phyloP scores from a whole-genome alignment of 1,140 invertebrate species.

The Pteromalus puparum region DNA sequence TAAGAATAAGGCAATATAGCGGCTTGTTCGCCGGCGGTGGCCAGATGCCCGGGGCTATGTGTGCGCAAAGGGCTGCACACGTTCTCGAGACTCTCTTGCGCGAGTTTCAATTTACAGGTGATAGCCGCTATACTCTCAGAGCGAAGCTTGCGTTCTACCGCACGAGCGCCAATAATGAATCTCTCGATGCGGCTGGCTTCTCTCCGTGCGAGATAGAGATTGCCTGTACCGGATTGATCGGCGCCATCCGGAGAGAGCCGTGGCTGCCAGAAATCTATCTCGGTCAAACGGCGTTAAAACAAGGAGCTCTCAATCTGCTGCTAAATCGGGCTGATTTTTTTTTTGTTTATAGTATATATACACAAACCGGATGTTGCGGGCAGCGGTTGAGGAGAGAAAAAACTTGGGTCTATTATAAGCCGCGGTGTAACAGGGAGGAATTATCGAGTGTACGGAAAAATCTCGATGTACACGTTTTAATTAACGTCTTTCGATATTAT shows the following conservation, averaged over 20 bases:
- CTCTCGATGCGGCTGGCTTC: constrained; percentile 30
- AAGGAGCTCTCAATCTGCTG: constrained; percentile 30
- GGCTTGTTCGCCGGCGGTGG: background rate
- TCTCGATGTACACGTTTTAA: constrained; percentile 34
- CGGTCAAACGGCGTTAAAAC: constrained; percentile 53
- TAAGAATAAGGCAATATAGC: constrained; percentile 50
- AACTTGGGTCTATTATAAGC: no score
- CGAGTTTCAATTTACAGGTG: constrained; percentile 47
- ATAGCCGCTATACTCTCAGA: background rate
- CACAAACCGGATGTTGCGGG: no score
- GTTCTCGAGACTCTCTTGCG: background rate
- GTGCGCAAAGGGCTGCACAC: no score
- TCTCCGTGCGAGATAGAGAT: constrained; percentile 13
- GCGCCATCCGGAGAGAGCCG: constrained; percentile 42
- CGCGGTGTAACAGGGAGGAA: background rate
- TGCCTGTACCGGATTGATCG: constrained; percentile 44
- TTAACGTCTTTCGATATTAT: constrained; percentile 25
- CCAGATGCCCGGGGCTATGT: no score
- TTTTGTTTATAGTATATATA: no score
- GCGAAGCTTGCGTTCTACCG: background rate
- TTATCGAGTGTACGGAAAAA: constrained; percentile 17
- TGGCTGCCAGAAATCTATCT: constrained; percentile 54
- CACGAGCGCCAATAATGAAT: constrained; percentile 48
- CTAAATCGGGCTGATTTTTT: background rate
- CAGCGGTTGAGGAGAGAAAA: no score